Evolutionary conservation across 2,797 vertebrate genomes (phyloP).

Genomic region (Zalophus californianus): DNA sequence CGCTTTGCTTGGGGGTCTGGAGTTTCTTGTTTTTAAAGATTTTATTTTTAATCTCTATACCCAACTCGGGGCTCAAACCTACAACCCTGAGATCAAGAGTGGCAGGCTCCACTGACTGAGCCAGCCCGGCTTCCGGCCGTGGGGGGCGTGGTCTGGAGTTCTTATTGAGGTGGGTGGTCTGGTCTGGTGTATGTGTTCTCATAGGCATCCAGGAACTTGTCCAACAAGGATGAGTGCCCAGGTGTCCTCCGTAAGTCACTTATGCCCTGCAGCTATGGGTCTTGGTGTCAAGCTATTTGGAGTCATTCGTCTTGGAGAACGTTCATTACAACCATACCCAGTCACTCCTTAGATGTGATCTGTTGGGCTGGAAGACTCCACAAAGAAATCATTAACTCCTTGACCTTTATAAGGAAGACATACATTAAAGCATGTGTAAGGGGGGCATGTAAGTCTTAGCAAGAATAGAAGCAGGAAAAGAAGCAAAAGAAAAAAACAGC

Average conservation of each 20-base stretch:
- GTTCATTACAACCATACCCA: background rate
- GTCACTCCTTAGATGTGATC: background rate
- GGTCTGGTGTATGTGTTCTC: background rate
- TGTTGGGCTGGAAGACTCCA: background rate
- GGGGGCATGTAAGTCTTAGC: background rate
- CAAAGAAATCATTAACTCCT: background rate
- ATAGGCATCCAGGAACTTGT: background rate
- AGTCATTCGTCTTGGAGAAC: background rate
- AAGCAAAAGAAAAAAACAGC: background rate
- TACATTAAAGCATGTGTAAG: background rate
- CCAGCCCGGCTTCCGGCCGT: background rate
- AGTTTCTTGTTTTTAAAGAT: background rate
- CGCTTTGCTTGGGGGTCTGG: background rate
- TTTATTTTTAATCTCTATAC: background rate
- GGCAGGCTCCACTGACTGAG: background rate
- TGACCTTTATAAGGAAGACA: background rate
- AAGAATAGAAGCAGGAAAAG: background rate
- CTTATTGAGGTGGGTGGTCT: background rate
- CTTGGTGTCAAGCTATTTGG: background rate
- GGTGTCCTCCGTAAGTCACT: background rate
- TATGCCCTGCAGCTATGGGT: background rate
- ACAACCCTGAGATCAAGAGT: background rate
- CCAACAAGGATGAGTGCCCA: background rate
- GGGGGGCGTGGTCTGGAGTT: background rate
- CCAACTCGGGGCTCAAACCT: background rate